Evolutionary conservation across 2,797 vertebrate species (phyloP).

Genomic region (Delichon dasypus): DNA sequence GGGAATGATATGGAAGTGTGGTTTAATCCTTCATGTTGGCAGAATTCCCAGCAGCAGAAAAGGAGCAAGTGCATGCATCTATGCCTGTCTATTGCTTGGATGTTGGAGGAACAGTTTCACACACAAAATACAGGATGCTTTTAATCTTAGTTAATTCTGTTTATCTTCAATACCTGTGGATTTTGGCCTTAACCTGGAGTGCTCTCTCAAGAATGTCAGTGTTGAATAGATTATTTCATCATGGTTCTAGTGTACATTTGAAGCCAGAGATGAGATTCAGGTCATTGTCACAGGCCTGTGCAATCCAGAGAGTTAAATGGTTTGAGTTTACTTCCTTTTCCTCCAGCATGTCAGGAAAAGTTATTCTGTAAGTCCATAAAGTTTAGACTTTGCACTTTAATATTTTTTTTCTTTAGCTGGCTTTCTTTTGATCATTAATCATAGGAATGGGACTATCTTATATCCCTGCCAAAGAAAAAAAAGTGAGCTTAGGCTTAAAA

Average conservation of each 20-base stretch:
- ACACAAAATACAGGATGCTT: background rate
- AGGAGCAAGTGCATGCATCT: constrained; percentile 7
- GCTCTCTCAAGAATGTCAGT: background rate
- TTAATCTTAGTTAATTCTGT: background rate
- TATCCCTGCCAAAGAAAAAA: background rate
- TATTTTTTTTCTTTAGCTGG: background rate
- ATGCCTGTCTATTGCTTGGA: background rate
- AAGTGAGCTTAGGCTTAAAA: background rate
- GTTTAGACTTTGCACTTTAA: background rate
- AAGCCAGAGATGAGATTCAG: background rate
- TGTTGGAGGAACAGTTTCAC: background rate
- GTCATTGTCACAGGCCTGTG: background rate
- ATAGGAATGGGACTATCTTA: background rate
- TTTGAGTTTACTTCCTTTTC: background rate
- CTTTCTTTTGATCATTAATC: background rate
- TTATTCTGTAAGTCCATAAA: background rate
- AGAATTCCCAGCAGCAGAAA: background rate
- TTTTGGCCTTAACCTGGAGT: background rate
- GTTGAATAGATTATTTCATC: background rate
- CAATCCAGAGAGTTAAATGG: background rate
- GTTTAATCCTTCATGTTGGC: background rate
- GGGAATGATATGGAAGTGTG: background rate
- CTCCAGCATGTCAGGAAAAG: background rate
- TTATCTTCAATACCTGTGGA: background rate
- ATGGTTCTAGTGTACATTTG: background rate